These are phyloP conservation scores for Frankliniella intonsa DNA, from an alignment of 2,888 invertebrate genomes.

Conservation along the genomic window DNA sequence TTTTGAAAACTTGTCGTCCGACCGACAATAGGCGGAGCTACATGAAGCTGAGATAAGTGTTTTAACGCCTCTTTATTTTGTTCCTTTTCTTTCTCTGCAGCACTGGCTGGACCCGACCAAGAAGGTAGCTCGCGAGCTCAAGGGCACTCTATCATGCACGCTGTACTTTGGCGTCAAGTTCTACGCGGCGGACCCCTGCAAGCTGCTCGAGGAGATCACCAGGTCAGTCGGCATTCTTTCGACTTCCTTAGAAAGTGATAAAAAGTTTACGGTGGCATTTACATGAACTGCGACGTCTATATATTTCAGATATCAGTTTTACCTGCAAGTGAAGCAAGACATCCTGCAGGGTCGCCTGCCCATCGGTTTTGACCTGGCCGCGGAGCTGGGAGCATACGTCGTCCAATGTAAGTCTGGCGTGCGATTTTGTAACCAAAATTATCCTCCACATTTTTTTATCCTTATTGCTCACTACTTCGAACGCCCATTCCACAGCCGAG, in stretches of 20 bases:
- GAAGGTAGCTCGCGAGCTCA: constrained; percentile 81
- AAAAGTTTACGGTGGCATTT: too few species aligned
- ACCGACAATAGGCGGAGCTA: too few species aligned
- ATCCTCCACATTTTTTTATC: background rate
- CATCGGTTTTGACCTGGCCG: constrained; percentile 83
- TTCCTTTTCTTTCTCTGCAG: constrained; percentile 51
- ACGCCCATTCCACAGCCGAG: constrained; percentile 65
- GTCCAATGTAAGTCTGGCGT: constrained; percentile 78
- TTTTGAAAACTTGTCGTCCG: too few species aligned
- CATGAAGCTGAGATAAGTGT: too few species aligned
- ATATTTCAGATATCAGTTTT: constrained; percentile 85
- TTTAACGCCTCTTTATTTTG: background rate
- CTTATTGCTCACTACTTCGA: constrained; percentile 32
- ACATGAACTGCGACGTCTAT: too few species aligned
- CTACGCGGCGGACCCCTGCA: constrained; percentile 95
- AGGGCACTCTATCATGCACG: constrained; percentile 64
- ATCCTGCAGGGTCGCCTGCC: constrained; percentile 90
- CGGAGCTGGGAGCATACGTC: constrained; percentile 87
- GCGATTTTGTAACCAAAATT: background rate
- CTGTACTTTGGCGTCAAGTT: constrained; percentile 96
- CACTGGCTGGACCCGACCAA: constrained; percentile 94
- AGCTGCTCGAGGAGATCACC: constrained; percentile 91
- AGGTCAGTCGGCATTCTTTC: constrained; percentile 56
- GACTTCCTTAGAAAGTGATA: background rate
- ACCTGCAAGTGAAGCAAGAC: constrained; percentile 94